Base-by-base conservation (phyloP, 2,888 invertebrate species). In the Chironomus tentans region DNA sequence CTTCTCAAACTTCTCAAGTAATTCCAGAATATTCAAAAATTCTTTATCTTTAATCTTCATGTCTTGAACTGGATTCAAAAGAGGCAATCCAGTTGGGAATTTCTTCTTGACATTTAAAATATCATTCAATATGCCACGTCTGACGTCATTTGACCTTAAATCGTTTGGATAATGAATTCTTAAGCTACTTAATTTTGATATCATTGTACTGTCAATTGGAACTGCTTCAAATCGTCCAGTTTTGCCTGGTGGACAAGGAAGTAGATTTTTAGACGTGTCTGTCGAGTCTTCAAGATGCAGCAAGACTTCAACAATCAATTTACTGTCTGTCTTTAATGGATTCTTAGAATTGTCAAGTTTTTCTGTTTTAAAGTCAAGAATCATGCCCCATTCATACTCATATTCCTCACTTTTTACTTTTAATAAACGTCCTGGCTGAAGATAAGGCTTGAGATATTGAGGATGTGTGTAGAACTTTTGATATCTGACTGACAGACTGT, bases 381-480 rank as follows among this genome's bases (percentile, higher is more conserved):
- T 91, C 70, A 95, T 93, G 12, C 97, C 97, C 98, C 99, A 99
- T 80, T 97, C 98, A 83, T 95, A 98, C 81, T 94, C 93, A 78
- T 92, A 88, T 48, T 89, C 90, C 68, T 91, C 92, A 79, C 92
- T 92, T 84, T 93, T 92, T 82, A 97, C 95, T 86, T 95, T 94
- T 13, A 98, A 88, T 80, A 99, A 86, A 80, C 99, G 87, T 0
- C 99, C 99, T 0, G 97, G 94, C 82, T 97, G 95, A 77, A 99
- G 85, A 85, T 97, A 99, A 0, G 97, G 98, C 78, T 96, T 88
- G 38, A 98, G 84, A 83, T 97, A 93, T 81, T 93, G 89, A 0
- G 98, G 94, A 80, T 91, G 90, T 0, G 93, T 94, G 78, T 98
- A 87, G 83, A 89, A 95, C 0, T 86, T 85, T 38, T 92, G 87